These are phyloP conservation scores for Atrina japonica DNA, from an alignment of 2,888 invertebrate genomes.

Conservation along the genomic window DNA sequence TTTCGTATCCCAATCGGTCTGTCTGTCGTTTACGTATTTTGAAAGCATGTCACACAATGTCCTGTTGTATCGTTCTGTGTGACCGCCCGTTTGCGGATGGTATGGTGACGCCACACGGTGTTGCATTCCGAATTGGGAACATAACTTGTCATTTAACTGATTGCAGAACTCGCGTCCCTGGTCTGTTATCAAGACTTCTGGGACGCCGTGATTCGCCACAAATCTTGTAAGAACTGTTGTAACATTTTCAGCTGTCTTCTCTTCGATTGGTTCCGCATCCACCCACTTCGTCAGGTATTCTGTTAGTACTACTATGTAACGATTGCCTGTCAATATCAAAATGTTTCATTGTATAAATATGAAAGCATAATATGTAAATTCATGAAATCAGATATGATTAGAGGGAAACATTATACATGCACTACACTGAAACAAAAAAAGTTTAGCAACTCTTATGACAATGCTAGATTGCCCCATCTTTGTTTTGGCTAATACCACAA, in stretches of 20 bases:
- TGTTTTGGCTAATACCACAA: too few relatives aligned
- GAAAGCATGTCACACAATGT: conserved; percentile 36
- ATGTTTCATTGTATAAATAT: too few relatives aligned
- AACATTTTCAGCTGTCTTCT: conserved; percentile 35
- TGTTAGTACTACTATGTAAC: conserved; percentile 20
- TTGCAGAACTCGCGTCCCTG: conserved; percentile 37
- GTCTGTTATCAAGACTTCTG: conserved; percentile 20
- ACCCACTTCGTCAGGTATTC: conserved; percentile 47
- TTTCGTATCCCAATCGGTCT: conserved; percentile 34
- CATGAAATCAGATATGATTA: too few relatives aligned
- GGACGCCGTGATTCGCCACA: conserved; percentile 10
- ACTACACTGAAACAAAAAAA: too few relatives aligned
- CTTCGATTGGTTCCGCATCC: conserved; percentile 40
- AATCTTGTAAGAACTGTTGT: neutral
- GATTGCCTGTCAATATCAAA: conserved; percentile 14
- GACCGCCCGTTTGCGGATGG: conserved; percentile 28
- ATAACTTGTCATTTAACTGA: conserved; percentile 22
- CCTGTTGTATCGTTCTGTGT: conserved; percentile 41
- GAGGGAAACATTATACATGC: too few relatives aligned
- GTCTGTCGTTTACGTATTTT: conserved; percentile 33
- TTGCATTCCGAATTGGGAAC: conserved; percentile 17
- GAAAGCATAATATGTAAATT: too few relatives aligned
- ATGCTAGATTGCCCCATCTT: too few relatives aligned
- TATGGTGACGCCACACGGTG: conserved; percentile 27
- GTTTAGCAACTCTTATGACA: too few relatives aligned